Conservation (phyloP, 1,140 invertebrate species). For the Drosophila guanche region DNA sequence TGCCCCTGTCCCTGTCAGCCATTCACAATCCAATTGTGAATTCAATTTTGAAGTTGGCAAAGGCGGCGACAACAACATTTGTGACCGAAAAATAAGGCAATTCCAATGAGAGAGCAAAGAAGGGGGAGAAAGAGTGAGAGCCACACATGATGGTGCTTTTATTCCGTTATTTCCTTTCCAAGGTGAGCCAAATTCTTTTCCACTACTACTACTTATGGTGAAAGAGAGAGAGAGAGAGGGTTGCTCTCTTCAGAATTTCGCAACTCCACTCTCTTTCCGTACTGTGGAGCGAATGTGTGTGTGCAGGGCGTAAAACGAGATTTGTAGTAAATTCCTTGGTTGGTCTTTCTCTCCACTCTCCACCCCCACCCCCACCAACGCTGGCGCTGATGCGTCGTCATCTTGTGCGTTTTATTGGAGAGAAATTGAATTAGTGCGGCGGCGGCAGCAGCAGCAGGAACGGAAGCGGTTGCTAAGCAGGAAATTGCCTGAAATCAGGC, state of each 20-base stretch:
- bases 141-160: constrained; percentile 32
- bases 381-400: constrained; percentile 48
- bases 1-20: constrained; percentile 34
- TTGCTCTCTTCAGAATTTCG: too few relatives aligned
- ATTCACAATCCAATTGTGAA: constrained; percentile 71
- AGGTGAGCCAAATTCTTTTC: too few relatives aligned
- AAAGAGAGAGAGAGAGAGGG: too few relatives aligned
- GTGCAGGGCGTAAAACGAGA: constrained; percentile 62
- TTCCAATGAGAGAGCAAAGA: constrained; percentile 1
- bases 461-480: constrained; percentile 80
- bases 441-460: constrained; percentile 70
- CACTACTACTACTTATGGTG: too few relatives aligned
- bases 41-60: constrained; percentile 75
- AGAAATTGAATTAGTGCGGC: constrained; percentile 75
- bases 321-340: constrained; percentile 68
- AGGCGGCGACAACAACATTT: constrained; percentile 54
- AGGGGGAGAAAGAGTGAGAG: constrained; percentile 1
- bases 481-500: constrained; percentile 78
- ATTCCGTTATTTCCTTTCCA: background rate
- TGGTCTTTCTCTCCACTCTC: background rate
- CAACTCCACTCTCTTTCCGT: too few relatives aligned
- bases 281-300: background rate
- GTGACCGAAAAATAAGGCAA: constrained; percentile 58
- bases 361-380: background rate
- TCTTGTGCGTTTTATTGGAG: constrained; percentile 72